Percentiles rank a stretch among this genome's conserved stretches.
Evolutionary conservation across 2,113 vertebrate genomes (phyloP).

Genomic region (Mus spicilegus): DNA sequence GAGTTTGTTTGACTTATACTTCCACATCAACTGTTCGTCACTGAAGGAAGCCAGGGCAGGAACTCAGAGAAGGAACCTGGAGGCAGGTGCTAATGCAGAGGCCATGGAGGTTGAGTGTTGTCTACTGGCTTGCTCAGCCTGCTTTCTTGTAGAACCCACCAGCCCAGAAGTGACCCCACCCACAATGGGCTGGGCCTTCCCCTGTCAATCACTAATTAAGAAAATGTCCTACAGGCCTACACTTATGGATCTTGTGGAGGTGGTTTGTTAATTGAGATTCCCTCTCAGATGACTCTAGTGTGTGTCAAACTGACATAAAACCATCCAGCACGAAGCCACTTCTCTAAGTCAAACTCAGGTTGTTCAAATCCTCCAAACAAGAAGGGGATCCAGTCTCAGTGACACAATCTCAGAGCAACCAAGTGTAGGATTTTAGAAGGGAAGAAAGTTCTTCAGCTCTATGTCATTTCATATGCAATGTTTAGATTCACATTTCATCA

Average conservation of each 20-base stretch:
- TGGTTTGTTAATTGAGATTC: neutral
- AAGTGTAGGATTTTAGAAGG: slow-evolving; percentile 1
- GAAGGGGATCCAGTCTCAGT: neutral
- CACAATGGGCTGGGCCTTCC: neutral
- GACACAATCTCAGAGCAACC: neutral
- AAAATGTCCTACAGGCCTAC: neutral
- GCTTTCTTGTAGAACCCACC: neutral
- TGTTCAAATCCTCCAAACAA: neutral
- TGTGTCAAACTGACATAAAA: neutral
- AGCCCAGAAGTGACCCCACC: neutral
- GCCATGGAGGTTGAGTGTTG: neutral
- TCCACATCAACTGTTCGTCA: neutral
- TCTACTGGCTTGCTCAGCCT: neutral
- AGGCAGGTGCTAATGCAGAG: neutral
- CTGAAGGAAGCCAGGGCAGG: neutral
- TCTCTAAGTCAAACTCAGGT: slow-evolving; percentile 5
- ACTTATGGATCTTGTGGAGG: neutral
- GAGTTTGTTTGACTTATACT: neutral
- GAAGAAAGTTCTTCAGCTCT: neutral
- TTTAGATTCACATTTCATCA: neutral
- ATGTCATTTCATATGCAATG: neutral
- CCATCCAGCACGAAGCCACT: neutral
- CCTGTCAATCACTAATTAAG: neutral
- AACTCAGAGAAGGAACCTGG: neutral
- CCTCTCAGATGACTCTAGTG: neutral